Conservation (phyloP, 2,113 vertebrate species). For the Dipodomys ordii region DNA sequence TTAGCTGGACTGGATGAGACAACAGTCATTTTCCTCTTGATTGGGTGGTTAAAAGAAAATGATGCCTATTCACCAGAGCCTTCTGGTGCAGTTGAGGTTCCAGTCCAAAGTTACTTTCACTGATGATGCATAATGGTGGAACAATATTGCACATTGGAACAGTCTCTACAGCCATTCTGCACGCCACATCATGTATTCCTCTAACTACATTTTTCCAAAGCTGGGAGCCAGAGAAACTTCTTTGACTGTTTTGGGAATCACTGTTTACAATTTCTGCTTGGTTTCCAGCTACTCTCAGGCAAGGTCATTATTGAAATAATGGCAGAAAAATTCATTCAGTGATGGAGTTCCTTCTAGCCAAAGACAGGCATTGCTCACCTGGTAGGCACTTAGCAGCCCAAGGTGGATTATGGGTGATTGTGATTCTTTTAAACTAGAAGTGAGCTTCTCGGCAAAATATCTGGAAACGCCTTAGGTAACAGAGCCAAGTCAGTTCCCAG, state of each 20-base stretch:
- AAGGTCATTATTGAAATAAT: slow-evolving; percentile 32
- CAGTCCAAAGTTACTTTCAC: background rate
- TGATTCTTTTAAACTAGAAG: background rate
- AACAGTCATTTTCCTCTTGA: background rate
- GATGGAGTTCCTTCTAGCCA: background rate
- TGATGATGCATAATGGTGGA: background rate
- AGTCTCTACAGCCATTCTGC: background rate
- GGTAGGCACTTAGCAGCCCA: background rate
- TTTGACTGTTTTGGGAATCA: slow-evolving; percentile 32
- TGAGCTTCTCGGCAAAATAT: background rate
- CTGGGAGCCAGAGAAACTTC: background rate
- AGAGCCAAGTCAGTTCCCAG: background rate
- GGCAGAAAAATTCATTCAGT: background rate
- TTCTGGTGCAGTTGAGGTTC: background rate
- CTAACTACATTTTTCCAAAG: background rate
- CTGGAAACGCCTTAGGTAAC: background rate
- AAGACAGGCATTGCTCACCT: background rate
- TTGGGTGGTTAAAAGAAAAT: background rate
- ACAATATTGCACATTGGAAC: background rate
- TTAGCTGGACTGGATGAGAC: background rate
- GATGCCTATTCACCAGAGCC: no score
- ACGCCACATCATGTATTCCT: background rate
- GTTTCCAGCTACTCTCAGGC: slow-evolving; percentile 1
- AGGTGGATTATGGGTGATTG: background rate
- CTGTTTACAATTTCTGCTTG: background rate